Conservation (phyloP, 2,888 invertebrate species). For the Lypha dubia region DNA sequence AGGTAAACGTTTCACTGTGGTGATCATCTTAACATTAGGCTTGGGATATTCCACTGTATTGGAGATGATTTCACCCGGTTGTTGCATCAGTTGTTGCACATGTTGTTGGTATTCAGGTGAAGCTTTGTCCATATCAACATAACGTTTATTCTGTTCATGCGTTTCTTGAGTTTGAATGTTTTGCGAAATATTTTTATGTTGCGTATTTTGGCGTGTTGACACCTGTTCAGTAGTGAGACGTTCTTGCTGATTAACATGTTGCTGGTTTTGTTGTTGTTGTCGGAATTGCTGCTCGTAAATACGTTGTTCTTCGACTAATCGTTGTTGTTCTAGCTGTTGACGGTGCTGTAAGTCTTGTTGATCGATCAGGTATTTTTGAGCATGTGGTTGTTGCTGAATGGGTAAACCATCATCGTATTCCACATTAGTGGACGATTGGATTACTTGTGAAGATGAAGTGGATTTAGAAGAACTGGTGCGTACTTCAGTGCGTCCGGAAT, state of each 20-base stretch:
- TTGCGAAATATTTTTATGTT: slow-evolving; percentile 75
- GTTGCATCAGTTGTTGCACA: slow-evolving; percentile 80
- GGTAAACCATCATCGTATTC: slow-evolving; percentile 76
- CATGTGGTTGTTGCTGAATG: slow-evolving; percentile 31
- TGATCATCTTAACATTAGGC: slow-evolving; percentile 87
- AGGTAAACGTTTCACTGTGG: slow-evolving; percentile 87
- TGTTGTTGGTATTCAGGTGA: slow-evolving; percentile 82
- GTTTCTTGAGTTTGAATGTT: slow-evolving; percentile 79
- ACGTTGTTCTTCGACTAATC: slow-evolving; percentile 71
- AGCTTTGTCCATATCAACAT: slow-evolving; percentile 82
- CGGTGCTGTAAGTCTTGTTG: slow-evolving; percentile 77
- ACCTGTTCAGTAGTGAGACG: slow-evolving; percentile 78
- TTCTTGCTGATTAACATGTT: slow-evolving; percentile 80
- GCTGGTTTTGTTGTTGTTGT: slow-evolving; percentile 79
- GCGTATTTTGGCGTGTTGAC: slow-evolving; percentile 78
- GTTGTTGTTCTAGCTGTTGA: slow-evolving; percentile 82
- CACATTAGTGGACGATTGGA: slow-evolving; percentile 79
- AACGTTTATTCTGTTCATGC: slow-evolving; percentile 80
- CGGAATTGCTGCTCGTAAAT: slow-evolving; percentile 76
- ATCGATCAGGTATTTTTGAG: slow-evolving; percentile 76
- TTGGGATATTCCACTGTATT: slow-evolving; percentile 86
- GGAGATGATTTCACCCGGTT: slow-evolving; percentile 85
- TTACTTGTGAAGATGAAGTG: slow-evolving; percentile 80
- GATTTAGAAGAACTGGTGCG: slow-evolving; percentile 81
- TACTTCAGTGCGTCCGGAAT: slow-evolving; percentile 83